Conservation (phyloP, 2,888 invertebrate species). For the Melieria omissa region DNA sequence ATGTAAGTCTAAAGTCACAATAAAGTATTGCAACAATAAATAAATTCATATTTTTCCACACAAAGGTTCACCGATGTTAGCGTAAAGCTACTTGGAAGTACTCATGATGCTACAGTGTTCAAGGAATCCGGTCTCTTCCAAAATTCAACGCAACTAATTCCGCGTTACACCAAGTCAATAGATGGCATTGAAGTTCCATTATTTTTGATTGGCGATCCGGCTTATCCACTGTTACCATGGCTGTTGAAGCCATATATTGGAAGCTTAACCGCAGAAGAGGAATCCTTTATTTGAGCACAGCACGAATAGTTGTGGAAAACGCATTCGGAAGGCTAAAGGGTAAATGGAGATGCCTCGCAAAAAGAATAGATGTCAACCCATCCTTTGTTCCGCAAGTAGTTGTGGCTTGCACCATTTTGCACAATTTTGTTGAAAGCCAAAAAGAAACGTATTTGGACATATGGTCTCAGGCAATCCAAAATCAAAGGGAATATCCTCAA, state of each 20-base stretch:
- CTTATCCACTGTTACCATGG: constrained; percentile 34
- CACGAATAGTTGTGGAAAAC: constrained; percentile 36
- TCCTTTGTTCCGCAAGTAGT: constrained; percentile 29
- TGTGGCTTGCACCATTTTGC: constrained; percentile 27
- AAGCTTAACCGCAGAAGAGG: constrained; percentile 21
- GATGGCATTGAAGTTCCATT: constrained; percentile 10
- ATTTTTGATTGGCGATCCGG: constrained; percentile 30
- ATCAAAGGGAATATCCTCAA: neutral
- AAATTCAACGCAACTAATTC: constrained; percentile 17
- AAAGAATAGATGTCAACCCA: constrained; percentile 28
- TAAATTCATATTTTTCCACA: neutral
- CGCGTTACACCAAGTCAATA: neutral
- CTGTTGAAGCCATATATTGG: constrained; percentile 34
- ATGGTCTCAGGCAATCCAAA: constrained; percentile 18
- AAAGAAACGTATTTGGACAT: constrained; percentile 20
- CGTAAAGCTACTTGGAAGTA: constrained; percentile 34
- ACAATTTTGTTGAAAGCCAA: constrained; percentile 35
- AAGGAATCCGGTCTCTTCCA: constrained; percentile 29
- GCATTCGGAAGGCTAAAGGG: constrained; percentile 38
- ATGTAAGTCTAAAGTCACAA: constrained; percentile 16
- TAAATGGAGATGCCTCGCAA: constrained; percentile 32
- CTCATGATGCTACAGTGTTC: constrained; percentile 37
- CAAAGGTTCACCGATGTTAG: constrained; percentile 35
- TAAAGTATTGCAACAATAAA: neutral
- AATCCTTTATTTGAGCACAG: constrained; percentile 32